Conservation (phyloP, 2,888 invertebrate genomes). For the Himalopsyche japonica region DNA sequence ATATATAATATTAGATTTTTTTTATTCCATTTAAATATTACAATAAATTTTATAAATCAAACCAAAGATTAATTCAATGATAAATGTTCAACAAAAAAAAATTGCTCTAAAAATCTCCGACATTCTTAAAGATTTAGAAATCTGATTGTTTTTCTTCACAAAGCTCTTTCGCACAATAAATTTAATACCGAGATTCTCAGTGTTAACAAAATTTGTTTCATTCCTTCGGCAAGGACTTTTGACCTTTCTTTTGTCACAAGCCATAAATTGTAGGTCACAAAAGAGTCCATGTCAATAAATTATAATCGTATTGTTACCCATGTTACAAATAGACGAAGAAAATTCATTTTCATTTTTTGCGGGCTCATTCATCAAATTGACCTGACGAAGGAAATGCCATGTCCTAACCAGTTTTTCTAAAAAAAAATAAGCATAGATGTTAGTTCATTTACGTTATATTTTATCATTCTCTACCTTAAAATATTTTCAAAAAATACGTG, state of each 20-base stretch:
- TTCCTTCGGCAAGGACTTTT: background rate
- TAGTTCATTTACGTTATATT: too few species aligned
- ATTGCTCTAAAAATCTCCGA: too few species aligned
- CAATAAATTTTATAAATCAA: too few species aligned
- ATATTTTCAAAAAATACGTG: too few species aligned
- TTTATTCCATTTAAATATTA: too few species aligned
- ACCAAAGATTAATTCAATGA: too few species aligned
- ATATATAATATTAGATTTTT: too few species aligned
- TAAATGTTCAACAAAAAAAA: too few species aligned
- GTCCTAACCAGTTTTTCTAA: background rate
- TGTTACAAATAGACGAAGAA: background rate
- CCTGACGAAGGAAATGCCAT: background rate
- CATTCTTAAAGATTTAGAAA: background rate
- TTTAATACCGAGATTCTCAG: background rate
- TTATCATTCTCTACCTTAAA: too few species aligned
- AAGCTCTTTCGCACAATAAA: background rate
- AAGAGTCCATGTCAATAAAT: background rate
- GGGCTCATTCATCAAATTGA: background rate
- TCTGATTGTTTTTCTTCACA: background rate
- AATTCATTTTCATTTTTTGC: background rate
- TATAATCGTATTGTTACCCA: background rate
- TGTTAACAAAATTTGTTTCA: constrained; percentile 1
- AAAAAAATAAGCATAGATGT: background rate
- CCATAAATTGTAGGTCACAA: background rate
- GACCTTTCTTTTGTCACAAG: background rate